Base-by-base conservation (phyloP, 2,797 vertebrate genomes). In the Harpagifer antarcticus region DNA sequence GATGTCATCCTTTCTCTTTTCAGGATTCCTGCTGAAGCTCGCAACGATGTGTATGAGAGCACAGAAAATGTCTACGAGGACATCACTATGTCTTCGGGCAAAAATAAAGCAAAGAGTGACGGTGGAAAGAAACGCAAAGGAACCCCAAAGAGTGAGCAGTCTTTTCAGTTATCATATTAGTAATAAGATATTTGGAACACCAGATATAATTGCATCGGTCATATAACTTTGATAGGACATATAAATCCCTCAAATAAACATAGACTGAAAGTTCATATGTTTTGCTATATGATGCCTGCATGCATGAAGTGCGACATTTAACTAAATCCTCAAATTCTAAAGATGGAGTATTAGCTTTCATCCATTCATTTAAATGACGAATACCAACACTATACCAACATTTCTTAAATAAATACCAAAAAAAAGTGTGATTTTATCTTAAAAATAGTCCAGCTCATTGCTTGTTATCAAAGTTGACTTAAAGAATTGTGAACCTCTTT, bases 111-210 rank as follows among this genome's bases (percentile, higher is more conserved):
- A 15, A 94, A 94, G 86, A 58, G 10, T 15, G 82, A 89, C 0
- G 74, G 31, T 3, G 72, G 37, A 45, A 93, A 90, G 86, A 95
- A 93, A 66, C 87, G 66, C 68, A 95, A 94, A 88, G 90, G 89
- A 71, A 62, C 89, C 2, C 94, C 74, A 70, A 93, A 93, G 77
- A 96, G 95, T 95, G 88, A 93, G 92, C 12, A 43, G 5, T 14
- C 1, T 16, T 4, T 40, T 2, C 16, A 1, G 20, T 17, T n/a
- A 55, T 15, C 5, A 15, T 6, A 4, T 13, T 2, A 7, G 3
- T 11, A n/a, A 55, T 55, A 17, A 37, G 16, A 43, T 1, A 4
- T 44, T 15, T 12, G 23, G 33, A 57, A 40, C n/a, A 16, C 1
- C 1, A 64, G 49, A 52, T 61, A 19, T 0, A 17, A 52, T 44